phyloP scores from a whole-genome alignment of 2,113 vertebrate genomes.

The Lophius piscatorius region DNA sequence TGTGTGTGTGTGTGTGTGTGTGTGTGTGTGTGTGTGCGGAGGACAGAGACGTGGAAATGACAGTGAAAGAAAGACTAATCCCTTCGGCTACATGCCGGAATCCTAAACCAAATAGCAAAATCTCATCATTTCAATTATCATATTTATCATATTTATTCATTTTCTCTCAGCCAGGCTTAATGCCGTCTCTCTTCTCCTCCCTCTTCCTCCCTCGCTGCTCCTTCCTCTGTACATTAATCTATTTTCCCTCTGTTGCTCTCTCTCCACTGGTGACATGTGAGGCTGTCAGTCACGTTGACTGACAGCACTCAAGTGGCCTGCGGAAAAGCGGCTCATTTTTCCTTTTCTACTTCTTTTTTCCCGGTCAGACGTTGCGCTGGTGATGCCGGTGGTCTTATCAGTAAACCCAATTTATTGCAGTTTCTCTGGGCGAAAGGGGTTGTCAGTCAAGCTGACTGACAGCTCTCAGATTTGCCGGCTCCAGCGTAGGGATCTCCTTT shows the following conservation, averaged over 20 bases:
- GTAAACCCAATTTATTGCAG: slow-evolving; percentile 78
- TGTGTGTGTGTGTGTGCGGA: slow-evolving; percentile 6
- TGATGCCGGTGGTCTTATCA: slow-evolving; percentile 75
- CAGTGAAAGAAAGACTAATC: slow-evolving; percentile 75
- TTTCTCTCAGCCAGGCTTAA: slow-evolving; percentile 72
- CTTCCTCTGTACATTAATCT: slow-evolving; percentile 73
- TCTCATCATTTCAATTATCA: slow-evolving; percentile 83
- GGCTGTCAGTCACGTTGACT: slow-evolving; percentile 78
- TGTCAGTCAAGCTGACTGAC: slow-evolving; percentile 80
- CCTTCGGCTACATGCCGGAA: slow-evolving; percentile 66
- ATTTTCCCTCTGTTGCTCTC: slow-evolving; percentile 62
- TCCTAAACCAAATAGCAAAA: slow-evolving; percentile 73
- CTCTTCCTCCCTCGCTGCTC: slow-evolving; percentile 29
- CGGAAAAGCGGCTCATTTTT: slow-evolving; percentile 73
- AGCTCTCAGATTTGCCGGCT: slow-evolving; percentile 77
- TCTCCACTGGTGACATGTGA: slow-evolving; percentile 72
- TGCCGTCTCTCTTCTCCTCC: slow-evolving; percentile 51
- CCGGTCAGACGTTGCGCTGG: slow-evolving; percentile 54
- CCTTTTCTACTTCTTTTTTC: slow-evolving; percentile 10
- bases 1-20: slow-evolving; percentile 14
- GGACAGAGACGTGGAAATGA: slow-evolving; percentile 60
- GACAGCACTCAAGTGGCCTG: slow-evolving; percentile 82
- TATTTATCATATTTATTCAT: slow-evolving; percentile 82
- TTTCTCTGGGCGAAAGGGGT: slow-evolving; percentile 69
- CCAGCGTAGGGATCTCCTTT: slow-evolving; percentile 70